Evolutionary conservation across 2,113 vertebrate genomes (phyloP), one percentile per base, ranked within the genome.

Genomic region (Phyllostomus discolor): DNA sequence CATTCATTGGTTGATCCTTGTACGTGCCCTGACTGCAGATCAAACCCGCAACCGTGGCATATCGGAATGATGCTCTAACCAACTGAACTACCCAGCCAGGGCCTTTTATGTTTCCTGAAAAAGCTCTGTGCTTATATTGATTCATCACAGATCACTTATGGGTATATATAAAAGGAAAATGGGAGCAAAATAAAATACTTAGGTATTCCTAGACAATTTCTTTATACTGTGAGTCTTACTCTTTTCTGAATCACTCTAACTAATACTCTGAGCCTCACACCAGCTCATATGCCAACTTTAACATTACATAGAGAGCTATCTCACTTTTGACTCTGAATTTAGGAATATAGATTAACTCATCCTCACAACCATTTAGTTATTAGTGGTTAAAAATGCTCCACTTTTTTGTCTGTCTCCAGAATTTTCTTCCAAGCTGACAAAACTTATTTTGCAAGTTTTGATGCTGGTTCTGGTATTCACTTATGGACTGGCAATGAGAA

Each of bases 101-200:
- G 54, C 54, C 54, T 57, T 79, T 72, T 72, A n/a, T 66, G 85
- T 73, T 91, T 87, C 62, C 59, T 59, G 66, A 85, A 85, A 75
- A 41, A 81, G 43, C n/a, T 83, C 76, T 69, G 76, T 79, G 89
- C 54, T 88, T 79, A 79, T 6, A 79, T 22, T 64, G 20, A 83
- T 31, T 54, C 12, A 50, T 84, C 78, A 62, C 52, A 38, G 35
- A 82, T 82, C 26, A 88, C n/a, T 76, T 91, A 91, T 16, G 38
- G 22, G 9, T 78, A 69, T 26, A 72, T 48, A 38, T 70, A 70
- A 35, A 70, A 57, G 35, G 14, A 79, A 70, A 92, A 54, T 41
- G 19, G 82, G 41, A 76, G 17, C n/a, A 91, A 48, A 87, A 86
- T 85, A 80, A 96, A 93, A 91, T 75, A 86, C 19, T 67, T 81